Evolutionary conservation across 2,113 vertebrate genomes (phyloP).

Genomic region (Tiliqua scincoides): DNA sequence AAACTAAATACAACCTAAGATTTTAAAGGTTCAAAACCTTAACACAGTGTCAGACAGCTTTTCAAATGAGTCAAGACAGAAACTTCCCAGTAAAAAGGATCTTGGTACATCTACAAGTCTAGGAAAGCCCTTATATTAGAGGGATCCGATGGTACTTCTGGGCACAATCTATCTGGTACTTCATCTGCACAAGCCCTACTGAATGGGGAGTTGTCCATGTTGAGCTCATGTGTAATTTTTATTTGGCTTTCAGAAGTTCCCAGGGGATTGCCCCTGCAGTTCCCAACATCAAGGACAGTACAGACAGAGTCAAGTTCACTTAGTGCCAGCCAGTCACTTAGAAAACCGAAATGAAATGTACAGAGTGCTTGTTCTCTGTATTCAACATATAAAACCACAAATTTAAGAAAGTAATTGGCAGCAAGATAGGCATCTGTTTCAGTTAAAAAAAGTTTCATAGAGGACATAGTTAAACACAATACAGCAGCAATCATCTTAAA

Average conservation of each 20-base stretch:
- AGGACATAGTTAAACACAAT: conserved; percentile 59
- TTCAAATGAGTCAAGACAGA: conserved; percentile 58
- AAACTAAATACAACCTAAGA: conserved; percentile 29
- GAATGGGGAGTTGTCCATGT: not conserved
- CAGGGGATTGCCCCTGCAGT: conserved; percentile 18
- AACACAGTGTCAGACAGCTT: conserved; percentile 45
- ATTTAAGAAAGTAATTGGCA: conserved; percentile 64
- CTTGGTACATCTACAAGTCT: conserved; percentile 63
- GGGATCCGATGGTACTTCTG: conserved; percentile 57
- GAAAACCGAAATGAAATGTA: conserved; percentile 12
- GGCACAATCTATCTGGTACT: conserved; percentile 15
- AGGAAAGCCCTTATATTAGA: conserved; percentile 75
- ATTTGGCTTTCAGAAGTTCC: conserved; percentile 3
- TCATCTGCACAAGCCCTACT: not conserved
- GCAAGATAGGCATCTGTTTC: conserved; percentile 65
- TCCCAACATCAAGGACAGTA: conserved; percentile 70
- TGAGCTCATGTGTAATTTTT: not conserved
- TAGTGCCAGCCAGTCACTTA: conserved; percentile 72
- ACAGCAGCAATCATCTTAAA: conserved; percentile 73
- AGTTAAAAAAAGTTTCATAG: conserved; percentile 67
- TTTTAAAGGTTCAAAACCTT: conserved; percentile 49
- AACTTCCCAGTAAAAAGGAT: conserved; percentile 55
- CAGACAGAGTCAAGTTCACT: conserved; percentile 70
- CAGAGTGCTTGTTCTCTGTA: conserved; percentile 57
- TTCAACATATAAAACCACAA: conserved; percentile 65